Percentiles rank a stretch among this genome's conserved stretches.
Conservation (phyloP, 2,113 vertebrate species). For the Tinamus guttatus region DNA sequence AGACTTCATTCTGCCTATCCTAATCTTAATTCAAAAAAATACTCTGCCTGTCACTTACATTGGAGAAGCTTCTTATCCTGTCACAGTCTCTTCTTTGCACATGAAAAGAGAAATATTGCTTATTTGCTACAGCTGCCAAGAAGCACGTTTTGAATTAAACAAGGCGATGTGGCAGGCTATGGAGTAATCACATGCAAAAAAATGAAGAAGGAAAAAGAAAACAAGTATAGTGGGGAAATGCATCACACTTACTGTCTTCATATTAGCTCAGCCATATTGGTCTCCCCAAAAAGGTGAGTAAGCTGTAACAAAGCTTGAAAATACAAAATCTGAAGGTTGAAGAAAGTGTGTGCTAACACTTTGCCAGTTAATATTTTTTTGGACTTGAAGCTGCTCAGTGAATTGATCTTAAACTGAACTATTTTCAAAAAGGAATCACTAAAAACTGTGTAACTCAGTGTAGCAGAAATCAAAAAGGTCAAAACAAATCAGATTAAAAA, state of each 20-base stretch:
- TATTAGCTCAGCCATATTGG: not conserved
- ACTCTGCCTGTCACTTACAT: constrained; percentile 63
- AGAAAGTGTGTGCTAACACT: not conserved
- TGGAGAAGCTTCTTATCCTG: constrained; percentile 66
- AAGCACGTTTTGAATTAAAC: constrained; percentile 60
- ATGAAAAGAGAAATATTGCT: constrained; percentile 70
- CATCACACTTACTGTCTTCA: not conserved
- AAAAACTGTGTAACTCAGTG: not conserved
- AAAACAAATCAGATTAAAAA: not conserved
- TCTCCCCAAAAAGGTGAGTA: constrained; percentile 1
- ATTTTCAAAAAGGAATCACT: not conserved
- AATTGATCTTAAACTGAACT: not conserved
- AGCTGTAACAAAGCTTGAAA: not conserved
- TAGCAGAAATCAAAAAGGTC: not conserved
- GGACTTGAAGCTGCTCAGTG: not conserved
- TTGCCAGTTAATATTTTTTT: not conserved
- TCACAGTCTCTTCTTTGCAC: constrained; percentile 65
- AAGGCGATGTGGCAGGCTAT: constrained; percentile 46
- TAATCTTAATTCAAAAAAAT: constrained; percentile 66
- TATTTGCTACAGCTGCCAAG: constrained; percentile 72
- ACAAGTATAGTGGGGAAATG: not conserved
- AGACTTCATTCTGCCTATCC: constrained; percentile 48
- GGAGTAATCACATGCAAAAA: constrained; percentile 50
- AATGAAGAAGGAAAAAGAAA: not conserved
- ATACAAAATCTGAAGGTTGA: not conserved